Base-by-base conservation (phyloP, 2,888 invertebrate genomes). In the Trichogramma evanescens region DNA sequence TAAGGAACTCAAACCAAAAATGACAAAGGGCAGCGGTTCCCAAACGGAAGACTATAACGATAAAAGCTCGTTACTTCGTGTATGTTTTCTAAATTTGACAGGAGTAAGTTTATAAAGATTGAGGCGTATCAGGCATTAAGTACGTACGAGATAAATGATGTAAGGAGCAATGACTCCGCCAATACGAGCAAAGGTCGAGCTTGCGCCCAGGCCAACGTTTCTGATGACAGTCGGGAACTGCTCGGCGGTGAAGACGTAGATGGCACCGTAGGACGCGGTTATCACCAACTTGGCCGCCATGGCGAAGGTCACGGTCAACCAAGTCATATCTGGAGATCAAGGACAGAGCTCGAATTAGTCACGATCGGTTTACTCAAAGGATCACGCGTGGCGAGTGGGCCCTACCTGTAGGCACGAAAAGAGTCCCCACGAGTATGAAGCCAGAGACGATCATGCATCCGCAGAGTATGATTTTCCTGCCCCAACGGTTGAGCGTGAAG, bases 251-350 rank as follows among this genome's bases (percentile, higher is more conserved):
- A 88, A 87, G 53, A 89, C 83, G 69, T 89, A 89, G 50, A 89
- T 82, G 0, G 88, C 86, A 49, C 88, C 89, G 68, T 89, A 89
- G 39, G 88, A 86, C 1, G 88, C 83, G 2, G 89, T 88, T 56
- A 89, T 88, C 49, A 87, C 83, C 66, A 89, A 75, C 78, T 89
- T 89, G 6, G 87, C 89, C 46, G 85, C 72, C 88, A 89, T 88
- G 3, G 87, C 87, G 48, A 85, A 79, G 3, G 81, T 77, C 38
- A 88, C 80, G 0, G 82, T 71, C 48, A 86, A 67, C 84, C 84
- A 84, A 45, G 79, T 77, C 67, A 80, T 75, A 50, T 81, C 84
- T 84, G 70, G 76, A 72, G 62, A 62, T 48, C 53, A 48, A n/a
- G 55, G 3, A 6, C 26, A 6, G 1, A n/a, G 13, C 9, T 39